Evolutionary conservation across 2,888 invertebrate genomes (phyloP).

Genomic region (Synanthedon andrenaeformis): DNA sequence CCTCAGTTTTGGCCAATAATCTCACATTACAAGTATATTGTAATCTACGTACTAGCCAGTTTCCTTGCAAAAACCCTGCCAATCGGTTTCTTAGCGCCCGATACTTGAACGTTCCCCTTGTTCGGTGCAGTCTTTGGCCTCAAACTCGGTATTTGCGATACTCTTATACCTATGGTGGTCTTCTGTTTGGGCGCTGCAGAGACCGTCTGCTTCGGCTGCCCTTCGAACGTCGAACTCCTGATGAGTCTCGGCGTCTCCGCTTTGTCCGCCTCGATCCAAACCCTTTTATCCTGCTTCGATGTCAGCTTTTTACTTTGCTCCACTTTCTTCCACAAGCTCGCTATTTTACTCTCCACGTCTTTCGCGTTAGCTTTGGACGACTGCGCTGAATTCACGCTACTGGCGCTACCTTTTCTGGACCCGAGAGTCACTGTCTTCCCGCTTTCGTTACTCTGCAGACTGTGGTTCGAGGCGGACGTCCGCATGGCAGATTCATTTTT

Average conservation of each 20-base stretch:
- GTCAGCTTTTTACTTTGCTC: constrained; percentile 75
- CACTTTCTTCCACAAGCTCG: constrained; percentile 83
- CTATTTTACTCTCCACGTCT: constrained; percentile 83
- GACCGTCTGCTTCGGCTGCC: constrained; percentile 48
- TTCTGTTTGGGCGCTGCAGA: constrained; percentile 57
- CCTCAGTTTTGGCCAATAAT: too few species aligned
- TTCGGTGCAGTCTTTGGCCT: constrained; percentile 35
- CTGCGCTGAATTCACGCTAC: constrained; percentile 71
- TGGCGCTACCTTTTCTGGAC: constrained; percentile 50
- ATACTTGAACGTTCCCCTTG: constrained; percentile 18
- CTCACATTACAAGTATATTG: too few species aligned
- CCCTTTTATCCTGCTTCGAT: constrained; percentile 69
- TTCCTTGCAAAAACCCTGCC: constrained; percentile 42
- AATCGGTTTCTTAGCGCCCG: constrained; percentile 28
- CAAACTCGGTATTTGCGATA: constrained; percentile 57
- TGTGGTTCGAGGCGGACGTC: constrained; percentile 67
- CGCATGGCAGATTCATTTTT: constrained; percentile 42
- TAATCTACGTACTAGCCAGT: constrained; percentile 25
- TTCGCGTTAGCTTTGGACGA: constrained; percentile 65
- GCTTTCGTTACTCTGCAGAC: constrained; percentile 66
- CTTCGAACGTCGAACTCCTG: constrained; percentile 76
- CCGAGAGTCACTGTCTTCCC: constrained; percentile 53
- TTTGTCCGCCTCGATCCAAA: constrained; percentile 68
- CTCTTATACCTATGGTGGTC: constrained; percentile 54
- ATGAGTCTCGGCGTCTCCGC: constrained; percentile 57